Conservation (phyloP, 2,113 vertebrate genomes). For the Festucalex cinctus region DNA sequence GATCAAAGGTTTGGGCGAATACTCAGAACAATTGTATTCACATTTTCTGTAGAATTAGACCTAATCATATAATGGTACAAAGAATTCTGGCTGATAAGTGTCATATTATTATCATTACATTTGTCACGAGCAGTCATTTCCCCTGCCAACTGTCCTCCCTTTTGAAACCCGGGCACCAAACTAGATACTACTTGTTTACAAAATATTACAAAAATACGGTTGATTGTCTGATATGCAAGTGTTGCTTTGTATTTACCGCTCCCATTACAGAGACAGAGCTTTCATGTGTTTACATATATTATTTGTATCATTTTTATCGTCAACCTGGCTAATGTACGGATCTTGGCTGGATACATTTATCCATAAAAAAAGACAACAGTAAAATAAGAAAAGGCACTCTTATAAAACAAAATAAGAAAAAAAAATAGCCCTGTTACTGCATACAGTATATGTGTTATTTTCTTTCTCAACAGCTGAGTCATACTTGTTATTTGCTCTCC, state of each 20-base stretch:
- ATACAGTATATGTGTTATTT: neutral
- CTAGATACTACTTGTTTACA: neutral
- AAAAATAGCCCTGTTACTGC: neutral
- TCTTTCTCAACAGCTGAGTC: neutral
- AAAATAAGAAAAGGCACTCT: neutral
- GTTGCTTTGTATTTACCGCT: constrained; percentile 22
- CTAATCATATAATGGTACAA: neutral
- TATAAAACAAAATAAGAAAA: constrained; percentile 3
- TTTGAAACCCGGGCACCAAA: neutral
- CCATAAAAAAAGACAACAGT: neutral
- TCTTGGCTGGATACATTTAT: neutral
- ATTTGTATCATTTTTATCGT: neutral
- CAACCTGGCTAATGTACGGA: neutral
- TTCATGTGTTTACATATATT: neutral
- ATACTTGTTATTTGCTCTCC: neutral
- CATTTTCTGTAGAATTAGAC: neutral
- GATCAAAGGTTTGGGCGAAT: neutral
- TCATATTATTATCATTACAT: neutral
- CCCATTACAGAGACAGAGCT: neutral
- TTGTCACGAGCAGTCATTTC: neutral
- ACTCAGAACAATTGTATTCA: neutral
- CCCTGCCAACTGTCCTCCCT: neutral
- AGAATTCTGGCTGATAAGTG: neutral
- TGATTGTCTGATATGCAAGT: neutral
- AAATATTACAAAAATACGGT: neutral